These are phyloP conservation scores for Pocillopora verrucosa DNA, from an alignment of 64 coral and sea anemone species.

Conservation along the genomic window DNA sequence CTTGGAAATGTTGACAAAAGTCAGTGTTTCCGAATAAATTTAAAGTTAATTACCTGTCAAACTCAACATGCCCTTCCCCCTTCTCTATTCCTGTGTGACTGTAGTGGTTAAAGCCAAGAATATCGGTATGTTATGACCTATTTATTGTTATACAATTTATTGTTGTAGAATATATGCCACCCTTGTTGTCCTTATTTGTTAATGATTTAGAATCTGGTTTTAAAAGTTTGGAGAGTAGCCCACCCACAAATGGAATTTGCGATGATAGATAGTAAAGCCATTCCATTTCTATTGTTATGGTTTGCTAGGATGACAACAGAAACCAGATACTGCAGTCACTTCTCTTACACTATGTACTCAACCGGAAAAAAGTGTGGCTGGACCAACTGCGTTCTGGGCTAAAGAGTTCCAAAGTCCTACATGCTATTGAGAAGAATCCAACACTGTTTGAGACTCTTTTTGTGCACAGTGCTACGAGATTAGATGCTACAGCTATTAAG, in stretches of 20 bases:
- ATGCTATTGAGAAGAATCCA: slow-evolving; percentile 22
- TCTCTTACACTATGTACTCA: slow-evolving; percentile 29
- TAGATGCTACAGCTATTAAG: slow-evolving; percentile 26
- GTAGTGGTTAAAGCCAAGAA: slow-evolving; percentile 8
- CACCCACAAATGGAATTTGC: too few species aligned
- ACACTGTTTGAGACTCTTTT: slow-evolving; percentile 21
- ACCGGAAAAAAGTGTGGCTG: slow-evolving; percentile 26
- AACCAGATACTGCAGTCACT: slow-evolving; percentile 36
- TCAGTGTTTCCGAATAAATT: not conserved
- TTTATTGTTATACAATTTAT: too few species aligned
- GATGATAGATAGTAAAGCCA: too few species aligned
- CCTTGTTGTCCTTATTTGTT: too few species aligned
- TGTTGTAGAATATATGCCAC: too few species aligned
- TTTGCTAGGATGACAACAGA: slow-evolving; percentile 37
- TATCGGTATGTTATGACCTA: not conserved
- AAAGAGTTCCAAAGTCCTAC: slow-evolving; percentile 12
- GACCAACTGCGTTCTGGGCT: slow-evolving; percentile 15
- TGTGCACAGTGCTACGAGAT: slow-evolving; percentile 20
- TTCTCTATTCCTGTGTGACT: slow-evolving; percentile 22
- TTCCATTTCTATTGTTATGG: not conserved
- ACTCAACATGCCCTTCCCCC: slow-evolving; percentile 6
- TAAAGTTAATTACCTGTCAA: slow-evolving; percentile 7
- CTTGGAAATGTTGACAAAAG: too few species aligned
- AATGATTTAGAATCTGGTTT: too few species aligned
- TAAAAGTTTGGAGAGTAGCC: too few species aligned